Conservation (phyloP, 2,113 vertebrate species). For the Ictalurus punctatus region DNA sequence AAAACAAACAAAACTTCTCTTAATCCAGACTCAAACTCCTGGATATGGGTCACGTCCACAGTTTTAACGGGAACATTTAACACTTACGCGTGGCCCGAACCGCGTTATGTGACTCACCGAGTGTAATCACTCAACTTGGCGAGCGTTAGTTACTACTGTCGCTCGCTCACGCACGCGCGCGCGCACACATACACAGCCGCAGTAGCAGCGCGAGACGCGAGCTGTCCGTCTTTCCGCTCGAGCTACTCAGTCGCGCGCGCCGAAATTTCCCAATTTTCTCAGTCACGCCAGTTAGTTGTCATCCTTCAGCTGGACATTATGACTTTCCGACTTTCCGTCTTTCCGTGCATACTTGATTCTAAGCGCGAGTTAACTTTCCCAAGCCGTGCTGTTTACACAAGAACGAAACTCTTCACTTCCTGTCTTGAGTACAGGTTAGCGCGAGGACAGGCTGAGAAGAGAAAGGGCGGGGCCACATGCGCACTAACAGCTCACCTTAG, state of each 20-base stretch:
- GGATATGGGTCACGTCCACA: too few species aligned
- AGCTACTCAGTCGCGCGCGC: background rate
- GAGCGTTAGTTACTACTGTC: background rate
- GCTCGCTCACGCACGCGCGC: background rate
- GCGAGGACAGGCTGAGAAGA: background rate
- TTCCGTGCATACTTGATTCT: background rate
- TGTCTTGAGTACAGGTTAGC: conserved; percentile 59
- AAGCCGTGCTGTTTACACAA: background rate
- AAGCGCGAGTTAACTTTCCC: background rate
- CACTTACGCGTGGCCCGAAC: background rate
- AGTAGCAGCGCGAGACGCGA: conserved; percentile 8
- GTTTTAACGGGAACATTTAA: background rate
- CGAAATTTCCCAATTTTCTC: background rate
- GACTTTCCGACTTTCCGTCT: background rate
- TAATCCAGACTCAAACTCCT: background rate
- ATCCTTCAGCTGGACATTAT: background rate
- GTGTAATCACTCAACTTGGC: background rate
- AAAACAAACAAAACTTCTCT: background rate
- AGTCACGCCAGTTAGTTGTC: background rate
- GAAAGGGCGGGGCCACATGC: background rate
- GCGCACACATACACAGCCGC: background rate
- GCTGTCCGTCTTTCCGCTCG: background rate
- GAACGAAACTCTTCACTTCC: conserved; percentile 58
- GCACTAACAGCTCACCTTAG: conserved; percentile 66
- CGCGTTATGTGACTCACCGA: background rate